Base-by-base conservation (phyloP, 1,140 invertebrate species). In the Drosophila nannoptera region DNA sequence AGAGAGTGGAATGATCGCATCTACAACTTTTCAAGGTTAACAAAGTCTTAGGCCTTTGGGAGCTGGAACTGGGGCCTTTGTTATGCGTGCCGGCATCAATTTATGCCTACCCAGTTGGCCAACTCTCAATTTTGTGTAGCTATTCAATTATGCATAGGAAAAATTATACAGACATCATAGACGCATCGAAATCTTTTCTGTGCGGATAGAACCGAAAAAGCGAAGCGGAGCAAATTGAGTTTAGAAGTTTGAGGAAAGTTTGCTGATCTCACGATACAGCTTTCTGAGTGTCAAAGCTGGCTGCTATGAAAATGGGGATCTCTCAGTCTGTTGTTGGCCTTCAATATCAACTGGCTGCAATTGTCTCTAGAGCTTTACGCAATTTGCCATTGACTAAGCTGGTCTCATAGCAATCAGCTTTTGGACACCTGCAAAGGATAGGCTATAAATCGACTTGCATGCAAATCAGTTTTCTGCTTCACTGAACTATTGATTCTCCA, bases 1-100 rank as follows among this genome's bases (percentile, higher is more conserved):
- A 87, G 54, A 82, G 86, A 86, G 86, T 86, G 86, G 81, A 88
- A 88, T 88, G 86, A 88, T 88, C 86, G 84, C 72, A 73, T 87
- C 65, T 75, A 70, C 63, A 84, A 59, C 56, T 48, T 86, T 88
- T 88, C 86, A 88, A 88, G 86, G 86, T 88, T 88, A 68, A 22
- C 62, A 53, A 36, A 58, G 70, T 81, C 69, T 76, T 73, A 32
- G 53, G 59, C 69, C 50, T 33, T 61, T 54, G 48, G 40, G 40
- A 7, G 40, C 12, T 43, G 6, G 12, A 4, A 14, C 69, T 76
- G 68, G 36, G 53, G 59, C 69, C 22, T 54, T 33, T 68, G 29
- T 29, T 46, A 50, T 54, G 48, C 52, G 14, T n/a, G 12, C 55
- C 61, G 64, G 40, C 50, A 43, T 52, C 53, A 36, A 49, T 38